A percentile compares a stretch with the other conserved stretches of the same genome.
phyloP scores from a whole-genome alignment of 2,888 invertebrate genomes.

The Harpagoxenus sublaevis region DNA sequence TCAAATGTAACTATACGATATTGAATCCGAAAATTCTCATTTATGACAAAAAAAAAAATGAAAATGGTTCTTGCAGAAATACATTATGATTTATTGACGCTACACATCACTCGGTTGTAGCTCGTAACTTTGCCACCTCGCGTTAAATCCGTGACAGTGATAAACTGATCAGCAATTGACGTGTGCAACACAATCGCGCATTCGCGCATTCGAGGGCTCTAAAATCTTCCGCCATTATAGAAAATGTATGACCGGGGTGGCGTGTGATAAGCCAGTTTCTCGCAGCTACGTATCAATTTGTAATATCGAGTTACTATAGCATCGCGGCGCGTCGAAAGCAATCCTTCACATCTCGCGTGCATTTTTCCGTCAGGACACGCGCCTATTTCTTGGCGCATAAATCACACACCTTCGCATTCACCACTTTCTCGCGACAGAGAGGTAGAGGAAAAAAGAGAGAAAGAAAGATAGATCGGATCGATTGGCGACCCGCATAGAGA shows the following conservation, averaged over 20 bases:
- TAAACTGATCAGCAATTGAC: constrained; percentile 34
- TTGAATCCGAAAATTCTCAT: constrained; percentile 15
- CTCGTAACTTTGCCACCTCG: constrained; percentile 18
- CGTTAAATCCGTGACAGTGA: constrained; percentile 33
- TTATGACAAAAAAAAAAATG: constrained; percentile 14
- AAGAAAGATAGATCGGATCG: constrained; percentile 18
- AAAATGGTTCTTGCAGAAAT: constrained; percentile 4
- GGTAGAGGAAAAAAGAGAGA: neutral
- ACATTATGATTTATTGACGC: constrained; percentile 20
- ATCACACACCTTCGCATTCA: constrained; percentile 30
- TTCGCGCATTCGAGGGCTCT: constrained; percentile 10
- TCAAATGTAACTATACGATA: constrained; percentile 14
- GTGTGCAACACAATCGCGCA: constrained; percentile 2
- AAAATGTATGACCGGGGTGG: constrained; percentile 25
- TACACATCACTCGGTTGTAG: neutral
- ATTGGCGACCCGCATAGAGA: constrained; percentile 19
- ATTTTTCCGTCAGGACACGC: constrained; percentile 27
- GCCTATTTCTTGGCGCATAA: constrained; percentile 42
- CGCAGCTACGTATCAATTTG: constrained; percentile 42
- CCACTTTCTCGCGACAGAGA: constrained; percentile 15
- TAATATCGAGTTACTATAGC: constrained; percentile 37
- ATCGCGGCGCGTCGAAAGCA: constrained; percentile 37
- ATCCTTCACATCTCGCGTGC: constrained; percentile 17
- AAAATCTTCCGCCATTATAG: constrained; percentile 36
- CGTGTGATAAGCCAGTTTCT: constrained; percentile 37